Evolutionary conservation across 1,140 invertebrate genomes (phyloP).

Genomic region (Venustaconcha ellipsiformis): DNA sequence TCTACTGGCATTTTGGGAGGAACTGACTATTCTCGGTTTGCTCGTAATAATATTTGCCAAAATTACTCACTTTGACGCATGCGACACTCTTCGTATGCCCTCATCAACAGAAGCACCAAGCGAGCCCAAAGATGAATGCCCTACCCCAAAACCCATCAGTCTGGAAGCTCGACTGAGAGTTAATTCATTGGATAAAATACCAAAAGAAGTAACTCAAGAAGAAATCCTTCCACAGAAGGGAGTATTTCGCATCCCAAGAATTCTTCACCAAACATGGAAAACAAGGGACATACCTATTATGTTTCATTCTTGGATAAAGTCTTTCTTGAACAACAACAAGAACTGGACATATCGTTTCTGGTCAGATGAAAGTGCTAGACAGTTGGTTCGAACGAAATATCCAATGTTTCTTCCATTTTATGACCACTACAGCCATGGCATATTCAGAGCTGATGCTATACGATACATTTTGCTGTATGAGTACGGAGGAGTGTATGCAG

Average conservation of each 20-base stretch:
- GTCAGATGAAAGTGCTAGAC: slow-evolving; percentile 52
- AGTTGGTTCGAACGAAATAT: slow-evolving; percentile 46
- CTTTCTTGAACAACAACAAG: slow-evolving; percentile 49
- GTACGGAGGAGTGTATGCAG: slow-evolving; percentile 57
- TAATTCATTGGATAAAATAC: too few species aligned
- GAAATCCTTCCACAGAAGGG: slow-evolving; percentile 31
- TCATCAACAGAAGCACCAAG: too few species aligned
- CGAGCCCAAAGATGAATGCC: too few species aligned
- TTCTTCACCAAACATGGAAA: slow-evolving; percentile 63
- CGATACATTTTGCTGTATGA: slow-evolving; percentile 57
- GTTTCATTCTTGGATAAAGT: slow-evolving; percentile 45
- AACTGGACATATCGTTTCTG: slow-evolving; percentile 63
- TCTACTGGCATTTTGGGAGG: too few species aligned
- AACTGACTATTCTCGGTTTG: too few species aligned
- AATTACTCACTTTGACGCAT: too few species aligned
- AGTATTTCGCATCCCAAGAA: slow-evolving; percentile 41
- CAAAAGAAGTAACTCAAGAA: too few species aligned
- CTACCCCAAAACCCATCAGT: too few species aligned
- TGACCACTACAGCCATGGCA: slow-evolving; percentile 47
- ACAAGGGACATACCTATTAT: slow-evolving; percentile 40
- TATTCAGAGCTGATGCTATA: slow-evolving; percentile 53
- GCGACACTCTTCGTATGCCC: too few species aligned
- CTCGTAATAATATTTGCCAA: too few species aligned
- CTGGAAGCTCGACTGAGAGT: too few species aligned
- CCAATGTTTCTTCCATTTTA: slow-evolving; percentile 44